Evolutionary conservation across 2,797 vertebrate genomes (phyloP).

Genomic region (Falco concolor): DNA sequence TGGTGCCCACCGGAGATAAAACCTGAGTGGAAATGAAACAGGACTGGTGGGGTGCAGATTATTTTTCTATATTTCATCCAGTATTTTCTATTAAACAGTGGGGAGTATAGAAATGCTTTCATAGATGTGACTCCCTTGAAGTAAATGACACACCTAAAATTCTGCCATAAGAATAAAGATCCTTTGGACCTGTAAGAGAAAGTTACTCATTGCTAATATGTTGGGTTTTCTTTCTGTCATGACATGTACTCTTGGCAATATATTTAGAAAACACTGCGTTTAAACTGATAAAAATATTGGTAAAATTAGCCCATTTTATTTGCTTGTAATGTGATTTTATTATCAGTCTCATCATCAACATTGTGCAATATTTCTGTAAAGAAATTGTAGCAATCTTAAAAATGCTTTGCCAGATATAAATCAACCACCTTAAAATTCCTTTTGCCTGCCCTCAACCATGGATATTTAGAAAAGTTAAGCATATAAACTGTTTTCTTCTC

Average conservation of each 20-base stretch:
- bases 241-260: not conserved
- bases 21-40: accelerated
- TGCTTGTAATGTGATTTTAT: not conserved
- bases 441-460: not conserved
- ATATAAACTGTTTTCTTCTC: not conserved
- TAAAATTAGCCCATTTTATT: not conserved
- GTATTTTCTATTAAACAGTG: not conserved
- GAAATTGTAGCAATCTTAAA: not conserved
- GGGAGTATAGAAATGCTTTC: not conserved
- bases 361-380: not conserved
- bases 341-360: not conserved
- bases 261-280: not conserved
- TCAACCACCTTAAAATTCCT: not conserved
- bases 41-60: accelerated
- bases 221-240: not conserved
- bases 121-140: not conserved
- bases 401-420: not conserved
- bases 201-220: accelerated
- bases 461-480: not conserved
- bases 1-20: accelerated
- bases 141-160: not conserved
- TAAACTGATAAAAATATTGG: not conserved
- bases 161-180: not conserved
- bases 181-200: not conserved
- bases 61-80: accelerated